phyloP scores from a whole-genome alignment of 2,797 vertebrate species.

The Coilia nasus region DNA sequence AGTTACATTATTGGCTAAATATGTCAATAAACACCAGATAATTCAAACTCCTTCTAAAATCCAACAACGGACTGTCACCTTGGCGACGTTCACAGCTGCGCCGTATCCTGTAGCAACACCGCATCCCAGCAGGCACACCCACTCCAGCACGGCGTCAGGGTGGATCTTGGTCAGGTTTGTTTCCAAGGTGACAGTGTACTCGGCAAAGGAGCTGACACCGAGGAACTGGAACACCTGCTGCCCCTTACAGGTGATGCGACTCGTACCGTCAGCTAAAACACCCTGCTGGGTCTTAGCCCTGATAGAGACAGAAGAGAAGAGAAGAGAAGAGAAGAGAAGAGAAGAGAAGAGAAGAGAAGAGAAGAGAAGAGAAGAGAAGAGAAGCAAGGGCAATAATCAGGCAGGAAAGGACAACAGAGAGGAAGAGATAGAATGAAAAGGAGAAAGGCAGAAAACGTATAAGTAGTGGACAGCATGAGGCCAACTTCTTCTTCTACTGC shows the following conservation, averaged over 20 bases:
- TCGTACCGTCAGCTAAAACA: slow-evolving; percentile 82
- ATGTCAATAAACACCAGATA: background rate
- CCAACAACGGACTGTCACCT: slow-evolving; percentile 60
- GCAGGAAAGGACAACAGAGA: background rate
- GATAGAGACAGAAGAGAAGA: background rate
- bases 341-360: slow-evolving; percentile 56
- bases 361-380: background rate
- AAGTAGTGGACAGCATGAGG: background rate
- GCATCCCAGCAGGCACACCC: slow-evolving; percentile 82
- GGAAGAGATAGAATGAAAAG: too few species aligned
- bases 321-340: background rate
- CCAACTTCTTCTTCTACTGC: background rate
- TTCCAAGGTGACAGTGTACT: slow-evolving; percentile 78
- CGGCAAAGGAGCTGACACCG: slow-evolving; percentile 75
- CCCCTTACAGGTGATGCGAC: slow-evolving; percentile 73
- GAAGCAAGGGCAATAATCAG: slow-evolving; percentile 56
- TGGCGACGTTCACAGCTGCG: slow-evolving; percentile 76
- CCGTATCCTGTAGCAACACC: slow-evolving; percentile 84
- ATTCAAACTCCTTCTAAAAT: slow-evolving; percentile 1
- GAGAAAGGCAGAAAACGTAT: background rate
- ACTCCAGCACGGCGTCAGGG: slow-evolving; percentile 74
- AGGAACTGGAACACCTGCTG: slow-evolving; percentile 74
- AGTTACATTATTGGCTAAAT: background rate
- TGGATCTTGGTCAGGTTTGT: slow-evolving; percentile 70
- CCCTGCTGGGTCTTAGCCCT: slow-evolving; percentile 75